Evolutionary conservation across 2,113 vertebrate species (phyloP).

Genomic region (Pyxicephalus adspersus): DNA sequence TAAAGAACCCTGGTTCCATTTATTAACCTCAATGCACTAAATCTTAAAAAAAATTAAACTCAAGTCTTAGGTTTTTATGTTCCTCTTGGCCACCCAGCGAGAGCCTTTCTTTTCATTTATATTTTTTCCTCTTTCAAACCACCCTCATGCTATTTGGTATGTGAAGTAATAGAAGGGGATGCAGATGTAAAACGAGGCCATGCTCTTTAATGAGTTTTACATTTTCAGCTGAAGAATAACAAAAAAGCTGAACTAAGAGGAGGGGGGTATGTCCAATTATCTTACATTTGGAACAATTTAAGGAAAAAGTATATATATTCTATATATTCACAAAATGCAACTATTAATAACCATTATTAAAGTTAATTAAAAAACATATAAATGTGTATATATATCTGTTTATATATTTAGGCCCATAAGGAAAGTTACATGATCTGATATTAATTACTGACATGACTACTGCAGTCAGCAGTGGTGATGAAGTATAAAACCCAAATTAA

Average conservation of each 20-base stretch:
- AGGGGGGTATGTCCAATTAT: conserved; percentile 40
- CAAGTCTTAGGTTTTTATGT: conserved; percentile 29
- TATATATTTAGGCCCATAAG: neutral
- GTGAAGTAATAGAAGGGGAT: conserved; percentile 39
- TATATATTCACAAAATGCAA: conserved; percentile 42
- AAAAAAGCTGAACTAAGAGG: neutral
- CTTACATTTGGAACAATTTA: conserved; percentile 29
- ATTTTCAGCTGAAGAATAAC: neutral
- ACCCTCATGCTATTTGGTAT: conserved; percentile 32
- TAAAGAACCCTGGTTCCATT: conserved; percentile 30
- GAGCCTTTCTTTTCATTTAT: conserved; percentile 29
- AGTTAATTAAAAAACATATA: conserved; percentile 47
- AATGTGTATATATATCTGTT: no score
- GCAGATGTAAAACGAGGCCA: conserved; percentile 40
- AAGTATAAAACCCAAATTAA: no score
- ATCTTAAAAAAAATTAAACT: conserved; percentile 36
- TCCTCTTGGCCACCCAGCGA: conserved; percentile 40
- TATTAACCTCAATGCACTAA: conserved; percentile 21
- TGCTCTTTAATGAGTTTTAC: conserved; percentile 44
- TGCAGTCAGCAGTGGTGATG: no score
- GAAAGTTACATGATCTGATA: neutral
- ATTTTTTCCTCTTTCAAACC: conserved; percentile 23
- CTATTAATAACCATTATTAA: conserved; percentile 47
- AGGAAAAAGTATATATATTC: no score
- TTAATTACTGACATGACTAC: no score